Conservation (phyloP, 2,888 invertebrate genomes). For the Tridacna gigas region DNA sequence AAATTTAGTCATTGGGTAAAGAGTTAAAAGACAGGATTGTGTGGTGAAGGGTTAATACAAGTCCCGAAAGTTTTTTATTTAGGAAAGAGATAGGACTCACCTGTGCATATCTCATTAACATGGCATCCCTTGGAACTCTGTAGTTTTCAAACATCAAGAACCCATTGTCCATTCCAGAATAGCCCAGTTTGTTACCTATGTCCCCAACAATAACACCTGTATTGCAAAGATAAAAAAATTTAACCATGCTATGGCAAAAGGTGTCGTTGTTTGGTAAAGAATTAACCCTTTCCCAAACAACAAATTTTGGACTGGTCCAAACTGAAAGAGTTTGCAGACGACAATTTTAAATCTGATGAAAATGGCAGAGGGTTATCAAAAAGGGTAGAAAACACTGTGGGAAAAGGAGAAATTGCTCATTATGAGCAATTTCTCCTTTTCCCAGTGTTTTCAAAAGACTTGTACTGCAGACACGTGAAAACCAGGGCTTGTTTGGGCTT, state of each 20-base stretch:
- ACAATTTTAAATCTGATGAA: no score
- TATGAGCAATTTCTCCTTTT: no score
- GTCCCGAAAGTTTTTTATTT: no score
- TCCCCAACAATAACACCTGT: conserved; percentile 94
- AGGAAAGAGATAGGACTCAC: conserved; percentile 22
- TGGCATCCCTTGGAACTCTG: conserved; percentile 92
- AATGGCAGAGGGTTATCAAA: no score
- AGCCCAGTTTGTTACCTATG: conserved; percentile 97
- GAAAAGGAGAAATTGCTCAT: neutral
- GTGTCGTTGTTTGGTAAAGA: no score
- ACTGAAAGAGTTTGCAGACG: neutral
- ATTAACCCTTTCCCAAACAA: no score
- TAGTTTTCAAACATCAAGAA: conserved; percentile 94
- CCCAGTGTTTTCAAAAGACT: no score
- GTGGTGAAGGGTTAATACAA: no score
- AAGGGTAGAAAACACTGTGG: neutral
- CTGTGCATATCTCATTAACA: conserved; percentile 90
- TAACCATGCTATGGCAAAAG: no score
- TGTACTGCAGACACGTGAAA: no score
- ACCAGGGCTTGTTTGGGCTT: neutral
- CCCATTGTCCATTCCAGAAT: conserved; percentile 96
- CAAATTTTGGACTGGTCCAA: neutral
- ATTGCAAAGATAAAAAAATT: neutral
- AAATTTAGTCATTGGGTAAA: no score
- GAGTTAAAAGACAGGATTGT: no score